Conservation (phyloP, 2,888 invertebrate species). For the Petrophora chlorosata region DNA sequence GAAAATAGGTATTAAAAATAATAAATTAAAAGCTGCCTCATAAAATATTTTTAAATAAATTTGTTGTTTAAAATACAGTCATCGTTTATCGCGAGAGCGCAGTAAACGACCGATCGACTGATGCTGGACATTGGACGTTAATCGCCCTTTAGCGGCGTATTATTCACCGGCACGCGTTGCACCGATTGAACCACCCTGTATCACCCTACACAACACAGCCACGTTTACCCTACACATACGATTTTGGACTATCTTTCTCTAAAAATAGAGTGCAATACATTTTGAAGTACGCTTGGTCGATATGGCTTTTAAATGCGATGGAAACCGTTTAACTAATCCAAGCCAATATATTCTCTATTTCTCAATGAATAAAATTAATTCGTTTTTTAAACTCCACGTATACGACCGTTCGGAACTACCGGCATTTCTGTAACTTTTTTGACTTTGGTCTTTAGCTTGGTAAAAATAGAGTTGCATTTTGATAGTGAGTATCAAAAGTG, state of each 20-base stretch:
- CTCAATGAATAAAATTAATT: constrained; percentile 78
- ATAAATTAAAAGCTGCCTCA: too few relatives aligned
- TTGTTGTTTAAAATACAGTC: too few relatives aligned
- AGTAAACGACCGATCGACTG: constrained; percentile 61
- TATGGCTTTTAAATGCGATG: constrained; percentile 36
- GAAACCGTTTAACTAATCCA: constrained; percentile 76
- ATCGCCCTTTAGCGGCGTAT: constrained; percentile 80
- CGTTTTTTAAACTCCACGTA: constrained; percentile 67
- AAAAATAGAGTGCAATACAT: constrained; percentile 28
- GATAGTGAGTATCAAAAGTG: constrained; percentile 16
- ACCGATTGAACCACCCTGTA: constrained; percentile 67
- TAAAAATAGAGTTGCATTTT: constrained; percentile 40
- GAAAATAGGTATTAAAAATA: too few relatives aligned
- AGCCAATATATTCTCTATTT: constrained; percentile 80
- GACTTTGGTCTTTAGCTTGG: constrained; percentile 35
- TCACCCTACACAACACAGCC: constrained; percentile 52
- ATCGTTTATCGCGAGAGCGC: constrained; percentile 35
- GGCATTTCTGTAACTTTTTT: not conserved
- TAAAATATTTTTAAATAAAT: too few relatives aligned
- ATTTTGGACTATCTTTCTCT: constrained; percentile 33
- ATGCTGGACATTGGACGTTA: constrained; percentile 74
- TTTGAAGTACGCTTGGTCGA: not conserved
- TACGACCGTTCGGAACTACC: constrained; percentile 62
- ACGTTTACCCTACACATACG: constrained; percentile 33
- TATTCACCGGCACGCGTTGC: constrained; percentile 82